Conservation (phyloP, 2,113 vertebrate genomes). For the Hystrix brachyura region DNA sequence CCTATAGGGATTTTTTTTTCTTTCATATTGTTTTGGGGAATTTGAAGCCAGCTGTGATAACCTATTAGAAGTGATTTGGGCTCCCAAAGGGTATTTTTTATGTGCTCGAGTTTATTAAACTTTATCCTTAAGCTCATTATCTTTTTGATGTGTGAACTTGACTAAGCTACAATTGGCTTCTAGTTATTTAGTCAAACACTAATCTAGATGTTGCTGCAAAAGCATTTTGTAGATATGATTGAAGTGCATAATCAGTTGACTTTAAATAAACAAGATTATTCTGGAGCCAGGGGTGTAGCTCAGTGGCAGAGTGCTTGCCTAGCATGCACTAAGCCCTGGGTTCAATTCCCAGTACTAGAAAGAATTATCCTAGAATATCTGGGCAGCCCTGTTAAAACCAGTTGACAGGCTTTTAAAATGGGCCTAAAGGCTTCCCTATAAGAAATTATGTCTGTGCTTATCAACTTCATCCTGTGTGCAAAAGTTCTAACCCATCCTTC, state of each 20-base stretch:
- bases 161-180: background rate
- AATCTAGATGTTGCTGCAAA: background rate
- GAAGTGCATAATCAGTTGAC: background rate
- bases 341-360: background rate
- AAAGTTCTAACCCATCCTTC: background rate
- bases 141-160: conserved; percentile 9
- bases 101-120: background rate
- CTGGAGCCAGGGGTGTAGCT: background rate
- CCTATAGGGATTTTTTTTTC: conserved; percentile 30
- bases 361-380: background rate
- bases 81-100: background rate
- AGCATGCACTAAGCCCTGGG: background rate
- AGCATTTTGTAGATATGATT: background rate
- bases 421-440: background rate
- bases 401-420: background rate
- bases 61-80: background rate
- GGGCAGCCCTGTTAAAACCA: background rate
- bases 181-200: background rate
- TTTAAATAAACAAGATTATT: conserved; percentile 1
- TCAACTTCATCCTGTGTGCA: background rate
- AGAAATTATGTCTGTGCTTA: background rate
- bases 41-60: background rate
- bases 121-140: background rate
- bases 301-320: background rate
- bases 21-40: conserved; percentile 27